phyloP scores from a whole-genome alignment of 2,113 vertebrate genomes.

The Shinisaurus crocodilurus region DNA sequence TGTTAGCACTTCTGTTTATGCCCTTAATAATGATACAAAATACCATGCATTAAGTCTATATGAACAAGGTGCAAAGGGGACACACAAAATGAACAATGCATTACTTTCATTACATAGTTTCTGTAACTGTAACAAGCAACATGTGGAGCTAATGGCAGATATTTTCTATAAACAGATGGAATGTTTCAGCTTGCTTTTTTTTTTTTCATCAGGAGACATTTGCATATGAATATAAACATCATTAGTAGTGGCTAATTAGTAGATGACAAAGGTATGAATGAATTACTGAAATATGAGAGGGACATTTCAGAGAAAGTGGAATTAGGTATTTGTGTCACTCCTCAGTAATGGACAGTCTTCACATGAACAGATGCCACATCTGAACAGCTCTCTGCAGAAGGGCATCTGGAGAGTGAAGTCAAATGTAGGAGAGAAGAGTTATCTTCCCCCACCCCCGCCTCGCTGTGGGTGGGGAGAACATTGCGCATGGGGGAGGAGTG shows the following conservation, averaged over 20 bases:
- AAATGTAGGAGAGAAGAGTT: background rate
- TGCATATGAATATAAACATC: slow-evolving; percentile 85
- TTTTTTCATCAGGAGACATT: slow-evolving; percentile 69
- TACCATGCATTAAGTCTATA: slow-evolving; percentile 61
- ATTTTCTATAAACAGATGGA: slow-evolving; percentile 80
- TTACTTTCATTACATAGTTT: slow-evolving; percentile 74
- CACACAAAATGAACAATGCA: slow-evolving; percentile 69
- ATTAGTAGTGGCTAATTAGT: slow-evolving; percentile 78
- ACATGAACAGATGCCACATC: slow-evolving; percentile 67
- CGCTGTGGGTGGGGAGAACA: too few species aligned
- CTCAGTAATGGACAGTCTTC: slow-evolving; percentile 70
- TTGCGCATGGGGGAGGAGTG: too few species aligned
- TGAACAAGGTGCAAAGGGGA: slow-evolving; percentile 55
- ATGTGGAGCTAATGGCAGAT: slow-evolving; percentile 71
- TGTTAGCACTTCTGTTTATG: slow-evolving; percentile 37
- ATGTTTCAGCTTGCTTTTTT: slow-evolving; percentile 67
- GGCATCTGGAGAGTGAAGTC: background rate
- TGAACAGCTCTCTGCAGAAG: background rate
- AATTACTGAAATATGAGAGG: background rate
- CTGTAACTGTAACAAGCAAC: slow-evolving; percentile 74
- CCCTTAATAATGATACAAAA: background rate
- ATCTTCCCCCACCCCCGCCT: too few species aligned
- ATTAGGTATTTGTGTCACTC: slow-evolving; percentile 36
- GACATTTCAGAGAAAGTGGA: background rate
- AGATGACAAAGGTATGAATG: slow-evolving; percentile 17